Percentiles rank a stretch among this genome's conserved stretches.
Conservation (phyloP, 2,888 invertebrate species). For the Barypeithes pellucidus region DNA sequence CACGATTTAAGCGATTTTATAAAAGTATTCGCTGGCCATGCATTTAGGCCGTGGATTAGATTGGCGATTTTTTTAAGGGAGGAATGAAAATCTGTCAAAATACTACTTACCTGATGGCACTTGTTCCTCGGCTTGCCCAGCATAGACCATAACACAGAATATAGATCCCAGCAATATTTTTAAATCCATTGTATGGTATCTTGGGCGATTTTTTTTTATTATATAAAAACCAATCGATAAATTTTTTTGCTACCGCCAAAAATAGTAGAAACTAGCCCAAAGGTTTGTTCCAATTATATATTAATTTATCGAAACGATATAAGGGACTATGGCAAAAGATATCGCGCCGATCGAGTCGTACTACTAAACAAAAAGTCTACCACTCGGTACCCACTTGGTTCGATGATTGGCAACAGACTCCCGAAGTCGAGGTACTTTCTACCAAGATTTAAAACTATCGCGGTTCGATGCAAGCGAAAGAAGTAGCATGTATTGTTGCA, state of each 20-base stretch:
- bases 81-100: neutral
- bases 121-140: conserved; percentile 11
- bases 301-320: too few relatives aligned
- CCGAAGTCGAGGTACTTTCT: conserved; percentile 45
- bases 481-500: conserved; percentile 38
- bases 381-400: conserved; percentile 48
- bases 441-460: conserved; percentile 46
- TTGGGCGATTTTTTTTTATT: neutral
- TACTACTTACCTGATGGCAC: conserved; percentile 29
- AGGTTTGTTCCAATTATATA: too few relatives aligned
- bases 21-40: too few relatives aligned
- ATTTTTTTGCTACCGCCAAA: neutral
- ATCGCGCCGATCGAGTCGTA: conserved; percentile 45
- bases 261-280: neutral
- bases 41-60: too few relatives aligned
- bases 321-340: too few relatives aligned
- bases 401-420: conserved; percentile 41
- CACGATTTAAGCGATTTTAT: neutral
- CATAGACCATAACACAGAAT: conserved; percentile 34
- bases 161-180: conserved; percentile 40
- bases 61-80: neutral
- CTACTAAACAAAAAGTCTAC: conserved; percentile 48
- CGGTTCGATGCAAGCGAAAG: conserved; percentile 44
- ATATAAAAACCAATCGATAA: neutral
- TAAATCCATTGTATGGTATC: conserved; percentile 29